Evolutionary conservation across 1,140 invertebrate genomes (phyloP).

Genomic region (Eupristina koningsbergeri): DNA sequence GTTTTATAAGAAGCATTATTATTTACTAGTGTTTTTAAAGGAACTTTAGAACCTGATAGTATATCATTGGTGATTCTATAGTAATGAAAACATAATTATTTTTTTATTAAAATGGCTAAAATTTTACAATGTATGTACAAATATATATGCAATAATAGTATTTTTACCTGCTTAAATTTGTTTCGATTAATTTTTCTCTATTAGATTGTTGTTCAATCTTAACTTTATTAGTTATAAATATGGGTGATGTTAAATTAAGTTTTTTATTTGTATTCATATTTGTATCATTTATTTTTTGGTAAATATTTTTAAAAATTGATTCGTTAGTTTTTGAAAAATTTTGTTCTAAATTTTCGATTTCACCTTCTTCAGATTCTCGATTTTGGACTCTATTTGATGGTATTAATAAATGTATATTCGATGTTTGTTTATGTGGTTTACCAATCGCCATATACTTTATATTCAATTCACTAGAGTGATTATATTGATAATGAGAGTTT

Average conservation of each 20-base stretch:
- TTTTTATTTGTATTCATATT: background rate
- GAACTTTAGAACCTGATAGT: background rate
- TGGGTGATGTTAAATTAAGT: background rate
- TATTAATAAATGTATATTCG: background rate
- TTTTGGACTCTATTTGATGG: background rate
- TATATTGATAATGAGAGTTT: constrained; percentile 19
- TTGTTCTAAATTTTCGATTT: background rate
- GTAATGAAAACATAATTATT: background rate
- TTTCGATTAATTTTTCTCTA: background rate
- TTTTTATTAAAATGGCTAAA: background rate
- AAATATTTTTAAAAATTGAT: background rate
- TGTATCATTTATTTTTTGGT: constrained; percentile 14
- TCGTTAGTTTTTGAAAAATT: background rate
- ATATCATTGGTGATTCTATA: background rate
- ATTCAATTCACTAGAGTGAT: background rate
- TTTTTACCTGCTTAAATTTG: background rate
- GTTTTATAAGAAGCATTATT: background rate
- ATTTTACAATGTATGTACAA: background rate
- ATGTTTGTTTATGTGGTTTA: background rate
- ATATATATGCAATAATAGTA: background rate
- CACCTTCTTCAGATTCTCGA: background rate
- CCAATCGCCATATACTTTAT: background rate
- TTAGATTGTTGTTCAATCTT: background rate
- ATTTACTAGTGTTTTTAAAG: background rate
- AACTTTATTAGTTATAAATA: background rate